Evolutionary conservation across 30 jellyfish, hydroid and myxozoan species (phyloP), one percentile per base, ranked within the genome.

Genomic region (Pseudorhiza aurosa): DNA sequence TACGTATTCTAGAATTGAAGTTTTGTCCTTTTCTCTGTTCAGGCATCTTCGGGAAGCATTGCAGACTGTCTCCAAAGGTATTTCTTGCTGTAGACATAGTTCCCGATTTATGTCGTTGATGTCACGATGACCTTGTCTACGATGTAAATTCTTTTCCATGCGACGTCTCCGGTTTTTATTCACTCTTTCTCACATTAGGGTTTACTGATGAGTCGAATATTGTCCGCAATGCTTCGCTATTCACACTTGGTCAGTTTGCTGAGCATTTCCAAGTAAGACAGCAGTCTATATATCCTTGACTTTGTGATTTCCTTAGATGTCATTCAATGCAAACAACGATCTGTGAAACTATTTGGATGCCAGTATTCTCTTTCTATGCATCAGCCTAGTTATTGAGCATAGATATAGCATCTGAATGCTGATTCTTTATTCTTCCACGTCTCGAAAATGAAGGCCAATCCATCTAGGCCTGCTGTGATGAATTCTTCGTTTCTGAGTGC

Each of bases 221-320:
- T 44, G 97, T 89, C 11, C 85, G 97, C 49, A 89, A 89, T 65
- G 97, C 97, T 49, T 93, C 97, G 19, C 69, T 89, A 26, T 89
- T 89, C 68, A 78, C 97, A 4, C 83, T 89, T 30, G 97, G 97
- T 4, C 97, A 89, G 55, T 89, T 67, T 47, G 91, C 93, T 0
- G 96, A 89, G 57, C 97, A 89, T 74, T 62, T 89, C 29, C 97
- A 89, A 91, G 97, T 89, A 60, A 53, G 67, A 3, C 12, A n/a
- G n/a, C n/a, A n/a, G n/a, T n/a, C n/a, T n/a, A n/a, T n/a, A n/a
- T n/a, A n/a, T n/a, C n/a, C n/a, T n/a, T n/a, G n/a, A n/a, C n/a
- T n/a, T n/a, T n/a, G n/a, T n/a, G n/a, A n/a, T n/a, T n/a, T n/a
- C n/a, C n/a, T n/a, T n/a, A n/a, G n/a, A n/a, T n/a, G n/a, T n/a